Base-by-base conservation (phyloP, 2,888 invertebrate genomes). In the Trichopria drosophilae region DNA sequence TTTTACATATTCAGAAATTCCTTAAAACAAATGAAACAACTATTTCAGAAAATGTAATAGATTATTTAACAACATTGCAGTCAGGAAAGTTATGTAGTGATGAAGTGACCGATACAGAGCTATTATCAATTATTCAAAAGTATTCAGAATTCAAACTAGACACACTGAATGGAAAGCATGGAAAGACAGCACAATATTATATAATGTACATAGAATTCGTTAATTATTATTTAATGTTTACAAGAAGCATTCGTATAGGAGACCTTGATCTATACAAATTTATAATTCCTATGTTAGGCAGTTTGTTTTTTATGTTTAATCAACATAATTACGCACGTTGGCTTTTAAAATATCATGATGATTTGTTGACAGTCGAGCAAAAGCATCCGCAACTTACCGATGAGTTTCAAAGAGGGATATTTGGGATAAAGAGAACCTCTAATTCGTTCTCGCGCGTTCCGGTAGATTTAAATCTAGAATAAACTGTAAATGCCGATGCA, bases 101-200 rank as follows among this genome's bases (percentile, higher is more conserved):
- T 23, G 34, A 19, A 34, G 19, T 37, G 26, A 49, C 35, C 12
- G 34, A 50, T 31, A 39, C 15, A 45, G 29, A 52, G 35, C 35
- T 48, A 35, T 29, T 34, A 22, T 20, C 3, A 9, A 18, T 43
- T 23, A 34, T 34, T 6, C 9, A 23, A 6, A 9, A 43, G 6
- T 59, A 44, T 58, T 41, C 54, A 24, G 39, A 35, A 28, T 63
- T 57, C 24, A 45, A 53, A 40, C 18, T 41, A 26, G 47, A 55
- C 26, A 58, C 59, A 16, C 22, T 52, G 26, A 24, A 12, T n/a
- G 59, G 55, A 39, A 36, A 15, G 36, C 40, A 41, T 47, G 53
- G 48, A 10, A 46, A 55, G 53, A 53, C 54, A 46, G 46, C 59
- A 45, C 60, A 56, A 54, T 59, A 55, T n/a, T n/a, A n/a, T n/a